phyloP scores from a whole-genome alignment of 2,888 invertebrate genomes.

The Thereva unica region DNA sequence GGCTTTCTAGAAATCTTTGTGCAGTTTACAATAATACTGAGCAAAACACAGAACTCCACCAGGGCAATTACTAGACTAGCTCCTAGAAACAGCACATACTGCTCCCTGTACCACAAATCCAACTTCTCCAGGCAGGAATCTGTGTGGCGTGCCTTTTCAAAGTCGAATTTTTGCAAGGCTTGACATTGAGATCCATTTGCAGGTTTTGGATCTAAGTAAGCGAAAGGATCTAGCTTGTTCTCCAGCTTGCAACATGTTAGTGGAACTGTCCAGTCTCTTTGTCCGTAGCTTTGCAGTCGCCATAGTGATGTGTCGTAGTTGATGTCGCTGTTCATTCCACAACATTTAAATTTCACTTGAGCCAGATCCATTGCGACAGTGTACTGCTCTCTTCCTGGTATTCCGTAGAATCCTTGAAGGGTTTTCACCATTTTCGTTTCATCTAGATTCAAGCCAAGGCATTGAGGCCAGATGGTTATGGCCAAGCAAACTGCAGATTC shows the following conservation, averaged over 20 bases:
- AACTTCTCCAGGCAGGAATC: slow-evolving; percentile 67
- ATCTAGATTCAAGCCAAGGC: slow-evolving; percentile 72
- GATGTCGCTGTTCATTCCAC: slow-evolving; percentile 75
- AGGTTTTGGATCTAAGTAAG: slow-evolving; percentile 77
- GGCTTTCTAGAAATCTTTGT: slow-evolving; percentile 60
- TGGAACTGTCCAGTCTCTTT: slow-evolving; percentile 70
- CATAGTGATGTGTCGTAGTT: slow-evolving; percentile 83
- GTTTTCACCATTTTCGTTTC: slow-evolving; percentile 70
- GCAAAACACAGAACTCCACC: slow-evolving; percentile 73
- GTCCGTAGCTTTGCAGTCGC: slow-evolving; percentile 75
- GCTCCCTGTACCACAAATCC: slow-evolving; percentile 77
- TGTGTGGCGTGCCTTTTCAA: slow-evolving; percentile 52
- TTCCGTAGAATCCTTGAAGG: slow-evolving; percentile 75
- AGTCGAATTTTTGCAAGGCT: slow-evolving; percentile 54
- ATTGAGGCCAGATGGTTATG: slow-evolving; percentile 77
- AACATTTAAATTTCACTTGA: slow-evolving; percentile 74
- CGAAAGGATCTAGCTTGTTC: slow-evolving; percentile 61
- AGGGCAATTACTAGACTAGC: slow-evolving; percentile 69
- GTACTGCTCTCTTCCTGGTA: slow-evolving; percentile 70
- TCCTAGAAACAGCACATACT: slow-evolving; percentile 70
- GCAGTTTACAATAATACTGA: slow-evolving; percentile 73
- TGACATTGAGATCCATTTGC: slow-evolving; percentile 74
- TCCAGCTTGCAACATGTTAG: slow-evolving; percentile 72
- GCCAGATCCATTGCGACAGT: slow-evolving; percentile 81
- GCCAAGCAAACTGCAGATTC: slow-evolving; percentile 73